Conservation (phyloP, 2,888 invertebrate genomes). For the Bugulina stolonifera region DNA sequence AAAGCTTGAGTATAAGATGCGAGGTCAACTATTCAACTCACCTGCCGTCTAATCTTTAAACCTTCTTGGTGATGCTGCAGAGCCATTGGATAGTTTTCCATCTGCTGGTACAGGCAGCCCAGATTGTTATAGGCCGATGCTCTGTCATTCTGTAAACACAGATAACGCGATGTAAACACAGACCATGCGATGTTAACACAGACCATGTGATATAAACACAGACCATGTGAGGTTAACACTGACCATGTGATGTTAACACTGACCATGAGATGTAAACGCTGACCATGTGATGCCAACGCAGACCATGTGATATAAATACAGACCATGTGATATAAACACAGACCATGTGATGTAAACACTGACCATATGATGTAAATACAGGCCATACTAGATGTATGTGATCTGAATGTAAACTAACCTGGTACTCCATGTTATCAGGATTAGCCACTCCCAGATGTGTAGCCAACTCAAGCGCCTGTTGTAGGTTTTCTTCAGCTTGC, state of each 20-base stretch:
- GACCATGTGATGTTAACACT: too few relatives aligned
- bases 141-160: background rate
- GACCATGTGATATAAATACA: too few relatives aligned
- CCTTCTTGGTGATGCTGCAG: background rate
- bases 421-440: background rate
- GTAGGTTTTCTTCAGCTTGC: conserved; percentile 3
- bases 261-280: too few relatives aligned
- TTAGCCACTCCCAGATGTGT: background rate
- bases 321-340: too few relatives aligned
- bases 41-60: background rate
- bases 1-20: too few relatives aligned
- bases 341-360: background rate
- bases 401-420: background rate
- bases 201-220: background rate
- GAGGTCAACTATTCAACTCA: too few relatives aligned
- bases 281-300: too few relatives aligned
- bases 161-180: background rate
- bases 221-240: background rate
- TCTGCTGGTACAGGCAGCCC: conserved; percentile 7
- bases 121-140: background rate
- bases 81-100: background rate
- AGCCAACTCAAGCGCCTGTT: background rate
- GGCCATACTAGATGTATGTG: background rate
- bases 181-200: background rate
- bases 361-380: background rate